phyloP scores from a whole-genome alignment of 2,113 vertebrate genomes.

The Harpagus bidentatus region DNA sequence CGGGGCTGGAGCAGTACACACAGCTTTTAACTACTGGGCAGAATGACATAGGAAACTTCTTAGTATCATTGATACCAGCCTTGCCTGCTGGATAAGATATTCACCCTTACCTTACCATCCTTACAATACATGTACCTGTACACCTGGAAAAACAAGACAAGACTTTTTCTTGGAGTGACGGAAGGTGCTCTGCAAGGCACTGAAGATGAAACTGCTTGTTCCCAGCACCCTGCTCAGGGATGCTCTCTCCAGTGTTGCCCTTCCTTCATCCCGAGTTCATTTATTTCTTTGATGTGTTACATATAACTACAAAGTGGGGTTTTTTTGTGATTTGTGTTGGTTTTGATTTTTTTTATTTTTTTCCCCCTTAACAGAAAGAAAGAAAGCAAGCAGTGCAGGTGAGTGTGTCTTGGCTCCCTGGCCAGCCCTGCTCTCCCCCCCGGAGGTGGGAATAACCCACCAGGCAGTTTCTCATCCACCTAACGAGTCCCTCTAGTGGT shows the following conservation, averaged over 20 bases:
- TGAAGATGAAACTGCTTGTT: neutral
- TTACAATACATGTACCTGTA: neutral
- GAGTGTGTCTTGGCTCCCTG: neutral
- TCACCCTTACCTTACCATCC: neutral
- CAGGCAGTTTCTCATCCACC: neutral
- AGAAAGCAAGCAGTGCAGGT: neutral
- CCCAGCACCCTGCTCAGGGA: neutral
- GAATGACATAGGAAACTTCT: neutral
- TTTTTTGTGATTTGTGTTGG: neutral
- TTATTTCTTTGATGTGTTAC: neutral
- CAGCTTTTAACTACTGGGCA: neutral
- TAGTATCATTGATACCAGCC: neutral
- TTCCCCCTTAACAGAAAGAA: too few species aligned
- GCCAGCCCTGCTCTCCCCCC: neutral
- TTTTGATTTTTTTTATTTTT: too few species aligned
- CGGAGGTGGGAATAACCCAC: neutral
- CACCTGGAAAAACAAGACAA: neutral
- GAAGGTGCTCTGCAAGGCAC: neutral
- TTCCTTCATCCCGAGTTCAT: neutral
- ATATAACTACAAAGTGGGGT: neutral
- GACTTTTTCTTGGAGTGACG: neutral
- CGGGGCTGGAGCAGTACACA: accelerated
- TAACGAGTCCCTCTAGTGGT: neutral
- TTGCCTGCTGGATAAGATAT: neutral
- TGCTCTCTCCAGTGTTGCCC: neutral